phyloP scores from a whole-genome alignment of 2,888 invertebrate genomes.

The Perdita meconis region DNA sequence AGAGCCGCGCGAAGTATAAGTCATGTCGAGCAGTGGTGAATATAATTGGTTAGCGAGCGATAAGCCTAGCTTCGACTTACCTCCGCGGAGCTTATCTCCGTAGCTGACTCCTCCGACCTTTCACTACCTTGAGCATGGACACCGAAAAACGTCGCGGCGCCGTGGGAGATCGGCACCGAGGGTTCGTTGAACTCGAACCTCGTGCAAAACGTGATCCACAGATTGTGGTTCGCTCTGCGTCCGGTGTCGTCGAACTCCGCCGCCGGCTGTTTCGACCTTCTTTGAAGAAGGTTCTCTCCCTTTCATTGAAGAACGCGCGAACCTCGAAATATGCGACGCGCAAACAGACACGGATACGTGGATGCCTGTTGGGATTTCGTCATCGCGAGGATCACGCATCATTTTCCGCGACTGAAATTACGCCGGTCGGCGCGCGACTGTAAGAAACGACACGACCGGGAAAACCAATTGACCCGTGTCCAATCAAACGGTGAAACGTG shows the following conservation, averaged over 20 bases:
- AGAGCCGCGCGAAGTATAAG: no score
- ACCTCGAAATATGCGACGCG: no score
- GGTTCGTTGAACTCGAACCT: slow-evolving; percentile 63
- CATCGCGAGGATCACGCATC: slow-evolving; percentile 20
- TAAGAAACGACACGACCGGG: slow-evolving; percentile 53
- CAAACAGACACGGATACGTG: background rate
- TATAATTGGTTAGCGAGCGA: background rate
- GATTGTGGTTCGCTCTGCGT: slow-evolving; percentile 61
- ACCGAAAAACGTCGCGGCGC: slow-evolving; percentile 48
- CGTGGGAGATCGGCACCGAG: slow-evolving; percentile 41
- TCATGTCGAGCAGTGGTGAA: background rate
- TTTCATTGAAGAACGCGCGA: slow-evolving; percentile 37
- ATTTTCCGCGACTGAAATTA: slow-evolving; percentile 55
- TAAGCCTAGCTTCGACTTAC: slow-evolving; percentile 15
- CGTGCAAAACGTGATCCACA: slow-evolving; percentile 66
- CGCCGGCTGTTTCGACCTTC: slow-evolving; percentile 59
- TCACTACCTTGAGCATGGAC: slow-evolving; percentile 47
- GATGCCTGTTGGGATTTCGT: slow-evolving; percentile 37
- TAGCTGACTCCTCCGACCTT: slow-evolving; percentile 29
- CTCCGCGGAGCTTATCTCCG: slow-evolving; percentile 22
- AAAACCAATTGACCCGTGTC: slow-evolving; percentile 67
- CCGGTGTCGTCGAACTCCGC: slow-evolving; percentile 66
- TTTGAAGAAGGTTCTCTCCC: slow-evolving; percentile 37
- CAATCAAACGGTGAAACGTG: slow-evolving; percentile 61
- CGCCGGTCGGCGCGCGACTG: slow-evolving; percentile 34